Base-by-base conservation (phyloP, 2,888 invertebrate species). In the Flabesymbios commensalis region DNA sequence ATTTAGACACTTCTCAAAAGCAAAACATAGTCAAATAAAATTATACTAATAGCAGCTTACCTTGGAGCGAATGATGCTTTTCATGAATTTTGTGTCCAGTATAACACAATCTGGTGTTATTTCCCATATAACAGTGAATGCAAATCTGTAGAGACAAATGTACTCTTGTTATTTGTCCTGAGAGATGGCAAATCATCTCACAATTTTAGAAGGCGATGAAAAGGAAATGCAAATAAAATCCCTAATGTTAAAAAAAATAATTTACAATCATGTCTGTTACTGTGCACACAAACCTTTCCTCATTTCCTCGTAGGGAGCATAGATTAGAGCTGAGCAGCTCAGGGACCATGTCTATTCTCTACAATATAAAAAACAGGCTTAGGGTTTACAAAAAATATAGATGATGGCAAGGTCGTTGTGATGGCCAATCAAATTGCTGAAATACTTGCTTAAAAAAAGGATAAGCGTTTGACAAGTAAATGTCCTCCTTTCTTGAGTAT, bases 71-170 rank as follows among this genome's bases (percentile, higher is more conserved):
- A 99, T 99, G 43, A 99, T 89, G 73, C 94, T 94, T 83, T 99
- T 99, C 77, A 90, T 90, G 79, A 92, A 98, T 70, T 88, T 88
- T 0, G 91, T 91, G 4, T 86, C 86, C 1, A 94, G 75, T 56
- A 96, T 89, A 72, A 93, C 73, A 22, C 79, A 90, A 0, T 94
- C 92, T 7, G 88, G 85, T 64, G 92, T 91, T 78, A 99, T 86
- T 82, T 93, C 92, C 98, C 98, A 99, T 51, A 99, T 85, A 67
- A 93, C 94, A 0, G 97, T 95, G 80, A 99, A 99, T 0, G 98
- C 96, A 76, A 98, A 89, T 65, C 85, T 82, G 56, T 17, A 58
- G 19, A 14, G 26, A 10, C 7, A 7, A 14, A 45, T n/a, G n/a
- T n/a, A n/a, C n/a, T n/a, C n/a, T n/a, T n/a, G n/a, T n/a, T n/a